These are phyloP conservation scores for Crotalus viridis DNA, from an alignment of 2,113 vertebrate genomes.

Conservation along the genomic window DNA sequence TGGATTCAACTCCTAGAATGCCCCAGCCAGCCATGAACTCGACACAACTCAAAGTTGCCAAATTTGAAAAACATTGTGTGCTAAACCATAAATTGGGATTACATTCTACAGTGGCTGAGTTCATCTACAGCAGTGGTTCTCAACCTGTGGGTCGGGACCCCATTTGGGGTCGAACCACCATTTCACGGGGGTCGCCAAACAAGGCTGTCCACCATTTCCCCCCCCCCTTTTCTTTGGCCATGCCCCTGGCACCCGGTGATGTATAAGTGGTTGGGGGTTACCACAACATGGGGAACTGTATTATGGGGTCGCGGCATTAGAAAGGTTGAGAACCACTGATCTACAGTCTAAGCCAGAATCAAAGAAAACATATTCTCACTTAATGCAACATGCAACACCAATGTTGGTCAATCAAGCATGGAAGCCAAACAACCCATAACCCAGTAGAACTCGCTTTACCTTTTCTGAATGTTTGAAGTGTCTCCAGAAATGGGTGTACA, in stretches of 20 bases:
- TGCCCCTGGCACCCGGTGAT: too few species aligned
- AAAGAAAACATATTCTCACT: not conserved
- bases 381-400: not conserved
- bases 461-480: conserved; percentile 95
- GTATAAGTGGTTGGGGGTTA: too few species aligned
- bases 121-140: not conserved
- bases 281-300: too few species aligned
- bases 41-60: not conserved
- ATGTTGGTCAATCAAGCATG: not conserved
- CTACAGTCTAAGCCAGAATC: not conserved
- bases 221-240: too few species aligned
- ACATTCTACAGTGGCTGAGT: not conserved
- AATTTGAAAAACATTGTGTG: not conserved
- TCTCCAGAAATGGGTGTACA: conserved; percentile 89
- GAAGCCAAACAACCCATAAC: not conserved
- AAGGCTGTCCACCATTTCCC: too few species aligned
- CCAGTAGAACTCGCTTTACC: conserved; percentile 66
- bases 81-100: not conserved
- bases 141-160: too few species aligned
- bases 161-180: too few species aligned
- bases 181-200: too few species aligned
- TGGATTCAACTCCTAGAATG: not conserved
- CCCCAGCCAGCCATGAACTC: not conserved
- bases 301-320: too few species aligned
- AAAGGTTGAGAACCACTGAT: not conserved